Base-by-base conservation (phyloP, 2,113 vertebrate genomes). In the Poecilia latipinna region DNA sequence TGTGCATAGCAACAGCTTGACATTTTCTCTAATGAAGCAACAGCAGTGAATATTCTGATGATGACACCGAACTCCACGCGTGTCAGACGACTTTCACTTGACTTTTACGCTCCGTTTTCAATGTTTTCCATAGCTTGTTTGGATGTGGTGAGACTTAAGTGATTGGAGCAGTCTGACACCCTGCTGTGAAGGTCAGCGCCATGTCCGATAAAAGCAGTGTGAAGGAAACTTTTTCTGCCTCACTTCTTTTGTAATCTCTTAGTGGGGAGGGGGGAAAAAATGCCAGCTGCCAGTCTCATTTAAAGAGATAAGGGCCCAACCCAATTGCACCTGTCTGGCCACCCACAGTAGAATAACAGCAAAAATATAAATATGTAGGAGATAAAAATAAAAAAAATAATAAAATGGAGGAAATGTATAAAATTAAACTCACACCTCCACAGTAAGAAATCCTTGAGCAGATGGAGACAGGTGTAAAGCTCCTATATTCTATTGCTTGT, bases 251-350 rank as follows among this genome's bases (percentile, higher is more conserved):
- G 67, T 86, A 90, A 91, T 92, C 87, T 85, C 74, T 0, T 35
- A 61, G 82, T 78, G 77, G 79, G 75, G 77, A 29, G 29, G 3
- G 4, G 6, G 10, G 4, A 4, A 13, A 26, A 89, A 89, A 89
- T 85, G 83, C 88, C 85, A 87, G 89, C 85, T 88, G 89, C 90
- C 86, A 69, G 67, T 80, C 88, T 91, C 87, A 85, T 91, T 91
- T 83, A 51, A 66, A 66, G 75, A 86, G 88, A 91, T 93, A 91
- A 88, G 86, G 68, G 35, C 72, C 75, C 10, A 31, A 66, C 74
- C 75, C 48, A 26, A 82, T 77, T 83, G 71, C 81, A 76, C 77
- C 81, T 74, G 75, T 70, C 80, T 77, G 74, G 78, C 61, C 78
- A 72, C 84, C 80, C 75, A 63, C 80, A 70, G 81, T 78, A 19